phyloP scores from a whole-genome alignment of 2,888 invertebrate genomes.

The Drosophila monieri region DNA sequence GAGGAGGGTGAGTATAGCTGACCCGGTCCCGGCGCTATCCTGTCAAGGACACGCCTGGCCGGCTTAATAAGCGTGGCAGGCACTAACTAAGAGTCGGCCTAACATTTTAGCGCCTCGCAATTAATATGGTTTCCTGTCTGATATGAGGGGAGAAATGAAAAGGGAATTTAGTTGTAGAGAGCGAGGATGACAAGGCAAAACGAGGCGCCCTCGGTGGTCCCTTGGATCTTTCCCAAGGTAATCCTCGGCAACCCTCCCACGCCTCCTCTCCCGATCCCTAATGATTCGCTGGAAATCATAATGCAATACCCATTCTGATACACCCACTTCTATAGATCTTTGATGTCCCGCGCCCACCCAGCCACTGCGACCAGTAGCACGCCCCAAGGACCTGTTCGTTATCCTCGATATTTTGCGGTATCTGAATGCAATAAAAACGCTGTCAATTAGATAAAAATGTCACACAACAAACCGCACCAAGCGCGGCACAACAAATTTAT shows the following conservation, averaged over 20 bases:
- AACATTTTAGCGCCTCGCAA: constrained; percentile 69
- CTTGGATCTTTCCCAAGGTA: constrained; percentile 1
- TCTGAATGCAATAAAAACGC: constrained; percentile 63
- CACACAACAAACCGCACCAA: constrained; percentile 82
- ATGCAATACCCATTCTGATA: constrained; percentile 25
- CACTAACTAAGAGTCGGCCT: constrained; percentile 56
- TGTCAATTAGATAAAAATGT: constrained; percentile 83
- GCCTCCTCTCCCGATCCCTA: constrained; percentile 34
- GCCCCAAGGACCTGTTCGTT: constrained; percentile 61
- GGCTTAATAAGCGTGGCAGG: constrained; percentile 79
- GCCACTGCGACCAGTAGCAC: constrained; percentile 57
- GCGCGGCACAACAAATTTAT: constrained; percentile 69
- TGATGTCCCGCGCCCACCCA: constrained; percentile 57
- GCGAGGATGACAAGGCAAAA: constrained; percentile 56
- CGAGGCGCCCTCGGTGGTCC: constrained; percentile 55
- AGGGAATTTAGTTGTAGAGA: constrained; percentile 64
- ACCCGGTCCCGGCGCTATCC: constrained; percentile 58
- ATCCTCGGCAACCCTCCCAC: constrained; percentile 18
- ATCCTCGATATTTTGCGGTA: constrained; percentile 40
- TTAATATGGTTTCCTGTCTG: constrained; percentile 42
- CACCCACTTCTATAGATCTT: constrained; percentile 26
- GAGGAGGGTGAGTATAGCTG: constrained; percentile 9
- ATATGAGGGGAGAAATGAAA: constrained; percentile 7
- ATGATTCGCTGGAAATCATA: constrained; percentile 70
- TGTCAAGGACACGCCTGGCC: constrained; percentile 68